Base-by-base conservation (phyloP, 2,113 vertebrate species). In the Periophthalmus modestus region DNA sequence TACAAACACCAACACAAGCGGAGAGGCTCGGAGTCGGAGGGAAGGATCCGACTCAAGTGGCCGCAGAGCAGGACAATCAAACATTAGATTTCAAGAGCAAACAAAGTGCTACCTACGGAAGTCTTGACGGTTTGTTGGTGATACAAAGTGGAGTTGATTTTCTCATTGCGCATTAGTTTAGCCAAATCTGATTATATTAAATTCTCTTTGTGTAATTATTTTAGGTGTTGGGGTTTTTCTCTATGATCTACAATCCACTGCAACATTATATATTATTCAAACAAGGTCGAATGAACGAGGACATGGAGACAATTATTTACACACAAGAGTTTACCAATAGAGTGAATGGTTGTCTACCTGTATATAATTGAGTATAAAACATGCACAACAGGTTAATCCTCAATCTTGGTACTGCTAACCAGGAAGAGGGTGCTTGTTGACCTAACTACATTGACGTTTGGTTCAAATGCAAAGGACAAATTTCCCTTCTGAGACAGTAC, bases 1-100 rank as follows among this genome's bases (percentile, higher is more conserved):
- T 47, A 1, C 82, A 74, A 55, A 82, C 71, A 75, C 76, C 4
- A 16, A 69, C 71, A 72, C 43, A 21, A 68, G 7, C 54, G 43
- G 79, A 76, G n/a, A 72, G 72, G 68, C 63, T 78, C 92, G 90
- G 87, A 90, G 93, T 90, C 85, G 28, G 92, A 95, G 96, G 95
- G 95, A 95, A 96, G 95, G 70, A 93, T 93, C n/a, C 85, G 92
- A 91, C 88, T 93, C 90, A 94, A 94, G 86, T 75, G 85, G 89
- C 86, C 80, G 76, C 78, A 72, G 78, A 87, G 78, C 76, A 79
- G 68, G 85, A 90, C 88, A 84, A 83, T 86, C 85, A 72, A 79
- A 34, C 55, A 75, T 72, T 78, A 59, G 81, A 76, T 86, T 84
- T 71, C 75, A 81, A 74, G 81, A 80, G 78, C 72, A 48, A n/a